Conservation (phyloP, 2,113 vertebrate genomes). For the Pachyramphus minor region DNA sequence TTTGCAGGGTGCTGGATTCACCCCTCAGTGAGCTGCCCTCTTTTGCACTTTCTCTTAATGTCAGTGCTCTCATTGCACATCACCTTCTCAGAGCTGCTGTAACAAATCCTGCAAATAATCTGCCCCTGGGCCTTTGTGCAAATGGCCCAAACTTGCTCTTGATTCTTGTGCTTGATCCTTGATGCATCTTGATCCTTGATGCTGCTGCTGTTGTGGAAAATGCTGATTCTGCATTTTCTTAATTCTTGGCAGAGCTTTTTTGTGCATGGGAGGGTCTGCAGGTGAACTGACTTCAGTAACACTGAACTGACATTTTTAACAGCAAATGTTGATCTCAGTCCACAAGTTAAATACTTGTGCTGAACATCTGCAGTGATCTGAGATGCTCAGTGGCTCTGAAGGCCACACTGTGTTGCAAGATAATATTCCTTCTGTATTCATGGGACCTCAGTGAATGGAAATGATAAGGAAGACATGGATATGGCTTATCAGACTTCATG, state of each 20-base stretch:
- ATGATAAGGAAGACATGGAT: not conserved
- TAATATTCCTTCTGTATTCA: not conserved
- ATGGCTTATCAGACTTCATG: not conserved
- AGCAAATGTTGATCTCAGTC: not conserved
- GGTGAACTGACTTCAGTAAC: not conserved
- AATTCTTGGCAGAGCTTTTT: not conserved
- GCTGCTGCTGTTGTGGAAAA: not conserved
- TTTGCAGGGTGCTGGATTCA: accelerated
- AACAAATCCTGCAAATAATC: not conserved
- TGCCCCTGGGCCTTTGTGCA: not conserved
- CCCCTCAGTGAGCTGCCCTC: not conserved
- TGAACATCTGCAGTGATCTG: accelerated
- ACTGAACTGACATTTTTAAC: not conserved
- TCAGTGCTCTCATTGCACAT: accelerated
- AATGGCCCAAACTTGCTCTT: not conserved
- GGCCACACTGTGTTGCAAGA: not conserved
- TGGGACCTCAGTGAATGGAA: not conserved
- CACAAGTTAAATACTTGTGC: not conserved
- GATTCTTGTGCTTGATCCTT: not conserved
- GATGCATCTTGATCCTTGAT: not conserved
- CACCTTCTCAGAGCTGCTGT: not conserved
- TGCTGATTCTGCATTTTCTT: not conserved
- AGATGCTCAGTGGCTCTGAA: not conserved
- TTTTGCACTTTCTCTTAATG: accelerated
- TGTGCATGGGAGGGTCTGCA: not conserved